phyloP scores from a whole-genome alignment of 1,140 invertebrate genomes.

The Laupala kohalensis region DNA sequence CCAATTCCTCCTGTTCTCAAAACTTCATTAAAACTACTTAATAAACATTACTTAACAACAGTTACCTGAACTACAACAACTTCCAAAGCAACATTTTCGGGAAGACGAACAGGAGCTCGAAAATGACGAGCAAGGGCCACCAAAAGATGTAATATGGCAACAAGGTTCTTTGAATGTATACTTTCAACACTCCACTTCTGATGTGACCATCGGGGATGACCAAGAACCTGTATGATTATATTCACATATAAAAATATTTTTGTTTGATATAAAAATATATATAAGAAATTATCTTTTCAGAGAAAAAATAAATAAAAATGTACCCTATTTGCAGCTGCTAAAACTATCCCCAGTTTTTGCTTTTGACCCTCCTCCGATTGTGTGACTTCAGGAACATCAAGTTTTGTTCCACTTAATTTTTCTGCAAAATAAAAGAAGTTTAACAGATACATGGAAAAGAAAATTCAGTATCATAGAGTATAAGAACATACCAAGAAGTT shows the following conservation, averaged over 20 bases:
- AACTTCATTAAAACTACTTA: slow-evolving; percentile 25
- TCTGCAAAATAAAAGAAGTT: slow-evolving; percentile 38
- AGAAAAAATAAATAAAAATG: background rate
- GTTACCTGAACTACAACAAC: slow-evolving; percentile 67
- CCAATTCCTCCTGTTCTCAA: no score
- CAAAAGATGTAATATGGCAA: slow-evolving; percentile 87
- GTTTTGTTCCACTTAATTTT: slow-evolving; percentile 75
- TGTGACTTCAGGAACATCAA: slow-evolving; percentile 96
- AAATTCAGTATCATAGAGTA: background rate
- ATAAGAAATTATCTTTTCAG: background rate
- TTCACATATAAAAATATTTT: slow-evolving; percentile 17
- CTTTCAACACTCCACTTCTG: slow-evolving; percentile 92
- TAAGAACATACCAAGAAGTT: slow-evolving; percentile 59
- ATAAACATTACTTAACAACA: background rate
- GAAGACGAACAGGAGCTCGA: slow-evolving; percentile 84
- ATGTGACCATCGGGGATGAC: slow-evolving; percentile 33
- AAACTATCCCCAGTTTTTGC: slow-evolving; percentile 81
- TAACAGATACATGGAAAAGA: background rate
- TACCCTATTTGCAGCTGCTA: slow-evolving; percentile 72
- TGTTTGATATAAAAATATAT: background rate
- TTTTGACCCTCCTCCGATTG: slow-evolving; percentile 96
- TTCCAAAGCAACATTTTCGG: slow-evolving; percentile 86
- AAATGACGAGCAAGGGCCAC: slow-evolving; percentile 89
- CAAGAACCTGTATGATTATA: slow-evolving; percentile 45
- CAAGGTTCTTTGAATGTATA: slow-evolving; percentile 90